Evolutionary conservation across 1,140 invertebrate species (phyloP).

Genomic region (Aphelenchoides besseyi): DNA sequence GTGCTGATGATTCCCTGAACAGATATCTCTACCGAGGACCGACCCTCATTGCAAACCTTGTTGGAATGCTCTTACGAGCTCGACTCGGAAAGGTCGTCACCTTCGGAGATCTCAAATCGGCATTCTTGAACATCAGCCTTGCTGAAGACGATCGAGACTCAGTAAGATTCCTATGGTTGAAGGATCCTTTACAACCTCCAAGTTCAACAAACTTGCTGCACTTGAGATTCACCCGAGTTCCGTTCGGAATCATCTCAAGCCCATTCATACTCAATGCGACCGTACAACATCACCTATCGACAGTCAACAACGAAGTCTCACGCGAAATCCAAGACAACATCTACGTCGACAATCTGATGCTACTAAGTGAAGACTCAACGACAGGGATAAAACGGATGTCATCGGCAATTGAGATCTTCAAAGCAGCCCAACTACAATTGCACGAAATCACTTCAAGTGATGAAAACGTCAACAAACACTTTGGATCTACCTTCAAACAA

Average conservation of each 20-base stretch:
- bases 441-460: not conserved
- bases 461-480: not conserved
- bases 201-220: not conserved
- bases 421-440: not conserved
- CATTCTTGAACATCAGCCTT: not conserved
- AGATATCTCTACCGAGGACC: not conserved
- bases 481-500: not conserved
- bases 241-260: not conserved
- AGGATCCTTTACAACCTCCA: not conserved
- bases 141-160: not conserved
- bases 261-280: not conserved
- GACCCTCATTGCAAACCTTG: not conserved
- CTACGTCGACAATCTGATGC: constrained; percentile 4
- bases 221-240: not conserved
- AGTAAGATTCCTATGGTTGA: not conserved
- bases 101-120: not conserved
- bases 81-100: not conserved
- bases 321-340: not conserved
- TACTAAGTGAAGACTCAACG: not conserved
- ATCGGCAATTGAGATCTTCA: not conserved
- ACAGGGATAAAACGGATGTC: not conserved
- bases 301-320: not conserved
- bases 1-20: not conserved
- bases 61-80: not conserved
- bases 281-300: not conserved